Conservation (phyloP, 2,888 invertebrate genomes). For the Antitype chi region DNA sequence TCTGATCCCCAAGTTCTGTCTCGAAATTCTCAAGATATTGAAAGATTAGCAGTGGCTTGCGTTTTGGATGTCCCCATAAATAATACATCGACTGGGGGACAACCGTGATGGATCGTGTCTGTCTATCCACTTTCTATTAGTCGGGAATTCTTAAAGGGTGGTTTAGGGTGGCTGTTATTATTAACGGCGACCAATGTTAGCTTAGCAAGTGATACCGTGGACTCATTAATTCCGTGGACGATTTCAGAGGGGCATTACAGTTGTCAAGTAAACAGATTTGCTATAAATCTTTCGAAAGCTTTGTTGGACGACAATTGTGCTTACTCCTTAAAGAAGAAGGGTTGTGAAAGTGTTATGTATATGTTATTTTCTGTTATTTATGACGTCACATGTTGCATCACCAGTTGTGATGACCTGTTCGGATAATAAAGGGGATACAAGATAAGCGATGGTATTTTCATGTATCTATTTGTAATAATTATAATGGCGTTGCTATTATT, state of each 20-base stretch:
- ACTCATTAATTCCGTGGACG: slow-evolving; percentile 82
- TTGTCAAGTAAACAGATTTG: slow-evolving; percentile 80
- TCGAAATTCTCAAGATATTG: slow-evolving; percentile 90
- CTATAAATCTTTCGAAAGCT: slow-evolving; percentile 72
- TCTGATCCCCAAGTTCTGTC: slow-evolving; percentile 80
- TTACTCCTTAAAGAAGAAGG: slow-evolving; percentile 60
- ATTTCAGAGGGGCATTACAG: slow-evolving; percentile 75
- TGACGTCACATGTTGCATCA: slow-evolving; percentile 38
- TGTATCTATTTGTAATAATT: slow-evolving; percentile 44
- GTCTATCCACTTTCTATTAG: slow-evolving; percentile 90
- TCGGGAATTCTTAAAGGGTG: slow-evolving; percentile 89
- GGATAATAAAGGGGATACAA: slow-evolving; percentile 17
- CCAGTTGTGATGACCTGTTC: slow-evolving; percentile 47
- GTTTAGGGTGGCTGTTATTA: slow-evolving; percentile 84
- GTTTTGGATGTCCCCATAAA: slow-evolving; percentile 88
- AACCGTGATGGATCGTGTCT: slow-evolving; percentile 87
- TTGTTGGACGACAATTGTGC: slow-evolving; percentile 63
- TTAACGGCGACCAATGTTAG: slow-evolving; percentile 86
- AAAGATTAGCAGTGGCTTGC: slow-evolving; percentile 89
- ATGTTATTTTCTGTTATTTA: slow-evolving; percentile 61
- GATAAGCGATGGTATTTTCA: slow-evolving; percentile 14
- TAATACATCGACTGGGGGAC: slow-evolving; percentile 88
- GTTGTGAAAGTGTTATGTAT: slow-evolving; percentile 50
- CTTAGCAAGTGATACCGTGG: slow-evolving; percentile 82
- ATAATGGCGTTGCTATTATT: slow-evolving; percentile 20